A percentile compares a stretch with the other conserved stretches of the same genome.
Conservation (phyloP, 1,140 invertebrate species). For the Panonychus citri region DNA sequence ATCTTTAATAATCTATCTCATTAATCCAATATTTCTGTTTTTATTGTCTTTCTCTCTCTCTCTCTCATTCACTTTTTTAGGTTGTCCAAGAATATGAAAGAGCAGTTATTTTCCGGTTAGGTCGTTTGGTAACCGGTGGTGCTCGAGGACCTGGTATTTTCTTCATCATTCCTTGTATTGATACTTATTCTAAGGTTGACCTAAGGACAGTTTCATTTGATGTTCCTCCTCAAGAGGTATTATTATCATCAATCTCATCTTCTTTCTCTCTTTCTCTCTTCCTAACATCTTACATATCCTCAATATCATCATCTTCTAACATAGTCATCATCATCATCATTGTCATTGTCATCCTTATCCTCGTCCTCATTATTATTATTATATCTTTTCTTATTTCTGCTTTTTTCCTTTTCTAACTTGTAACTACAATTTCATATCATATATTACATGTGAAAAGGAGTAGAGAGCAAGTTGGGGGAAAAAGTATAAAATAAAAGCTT, state of each 20-base stretch:
- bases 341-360: no score
- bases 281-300: no score
- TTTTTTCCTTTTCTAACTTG: no score
- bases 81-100: slow-evolving; percentile 74
- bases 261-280: no score
- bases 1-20: no score
- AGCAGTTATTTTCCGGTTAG: slow-evolving; percentile 68
- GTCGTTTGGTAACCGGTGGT: slow-evolving; percentile 58
- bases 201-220: slow-evolving; percentile 34
- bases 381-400: no score
- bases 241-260: slow-evolving; percentile 3
- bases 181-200: slow-evolving; percentile 31
- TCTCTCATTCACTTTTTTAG: slow-evolving; percentile 23
- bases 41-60: not conserved
- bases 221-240: slow-evolving; percentile 33
- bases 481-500: no score
- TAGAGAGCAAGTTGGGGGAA: no score
- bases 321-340: no score
- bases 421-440: no score
- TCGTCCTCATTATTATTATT: no score
- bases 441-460: no score
- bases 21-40: not conserved
- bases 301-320: not conserved
- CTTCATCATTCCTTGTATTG: slow-evolving; percentile 32
- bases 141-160: slow-evolving; percentile 45